Evolutionary conservation across 2,113 vertebrate species (phyloP).

Genomic region (Herpetotheres cachinnans): DNA sequence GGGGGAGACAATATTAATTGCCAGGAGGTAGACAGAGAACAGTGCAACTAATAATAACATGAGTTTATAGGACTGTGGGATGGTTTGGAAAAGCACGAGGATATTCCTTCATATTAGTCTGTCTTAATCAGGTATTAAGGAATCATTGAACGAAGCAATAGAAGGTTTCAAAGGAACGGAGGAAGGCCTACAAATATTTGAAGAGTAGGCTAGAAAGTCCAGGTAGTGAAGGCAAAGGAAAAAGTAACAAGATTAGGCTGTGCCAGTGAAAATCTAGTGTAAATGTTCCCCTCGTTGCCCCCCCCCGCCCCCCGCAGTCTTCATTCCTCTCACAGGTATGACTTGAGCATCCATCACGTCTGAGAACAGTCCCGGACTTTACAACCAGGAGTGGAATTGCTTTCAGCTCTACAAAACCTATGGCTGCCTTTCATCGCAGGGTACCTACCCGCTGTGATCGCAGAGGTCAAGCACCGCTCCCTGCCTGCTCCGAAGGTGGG

Average conservation of each 20-base stretch:
- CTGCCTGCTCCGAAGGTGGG: neutral
- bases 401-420: neutral
- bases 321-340: neutral
- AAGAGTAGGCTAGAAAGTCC: neutral
- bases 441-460: fast-evolving
- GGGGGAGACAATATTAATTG: neutral
- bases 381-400: too few relatives aligned
- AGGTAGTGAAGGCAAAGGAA: neutral
- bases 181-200: neutral
- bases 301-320: neutral
- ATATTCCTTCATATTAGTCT: neutral
- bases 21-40: neutral
- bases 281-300: neutral
- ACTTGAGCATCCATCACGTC: neutral
- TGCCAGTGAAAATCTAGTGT: neutral
- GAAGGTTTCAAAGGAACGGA: neutral
- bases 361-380: neutral
- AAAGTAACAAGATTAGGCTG: neutral
- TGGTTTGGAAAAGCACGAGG: neutral
- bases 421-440: neutral
- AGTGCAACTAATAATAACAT: neutral
- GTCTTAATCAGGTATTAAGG: neutral
- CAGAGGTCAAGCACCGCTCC: too few relatives aligned
- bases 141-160: neutral
- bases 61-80: neutral